Percentiles rank a stretch among this genome's conserved stretches.
Evolutionary conservation across 2,113 vertebrate genomes (phyloP).

Genomic region (Lonchura striata): DNA sequence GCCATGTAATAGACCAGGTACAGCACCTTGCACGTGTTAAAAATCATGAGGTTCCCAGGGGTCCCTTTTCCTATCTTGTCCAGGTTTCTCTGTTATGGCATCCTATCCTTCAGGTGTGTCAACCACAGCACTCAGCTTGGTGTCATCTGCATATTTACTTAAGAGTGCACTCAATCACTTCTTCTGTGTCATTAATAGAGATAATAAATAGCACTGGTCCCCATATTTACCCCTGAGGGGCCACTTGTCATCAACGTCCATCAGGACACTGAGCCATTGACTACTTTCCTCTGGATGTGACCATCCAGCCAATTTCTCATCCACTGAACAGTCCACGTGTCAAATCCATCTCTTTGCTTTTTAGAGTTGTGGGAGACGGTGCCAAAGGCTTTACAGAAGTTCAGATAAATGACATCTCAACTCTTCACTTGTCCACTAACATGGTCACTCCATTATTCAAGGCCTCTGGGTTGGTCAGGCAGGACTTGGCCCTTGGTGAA

Average conservation of each 20-base stretch:
- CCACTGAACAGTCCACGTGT: background rate
- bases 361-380: fast-evolving
- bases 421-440: background rate
- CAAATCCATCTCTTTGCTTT: background rate
- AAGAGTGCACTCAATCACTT: background rate
- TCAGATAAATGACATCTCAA: background rate
- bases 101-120: background rate
- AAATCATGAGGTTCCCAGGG: background rate
- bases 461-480: too few species aligned
- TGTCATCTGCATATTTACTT: background rate
- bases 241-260: background rate
- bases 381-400: background rate
- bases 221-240: background rate
- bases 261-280: background rate
- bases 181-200: background rate
- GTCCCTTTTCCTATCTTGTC: background rate
- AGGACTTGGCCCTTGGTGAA: background rate
- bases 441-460: background rate
- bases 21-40: background rate
- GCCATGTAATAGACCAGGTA: background rate
- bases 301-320: background rate
- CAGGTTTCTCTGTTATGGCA: background rate
- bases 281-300: background rate
- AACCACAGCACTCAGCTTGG: background rate
- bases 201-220: background rate